Evolutionary conservation across 2,797 vertebrate genomes (phyloP), one percentile per base, ranked within the genome.

Genomic region (Mormyrops attenuatus): DNA sequence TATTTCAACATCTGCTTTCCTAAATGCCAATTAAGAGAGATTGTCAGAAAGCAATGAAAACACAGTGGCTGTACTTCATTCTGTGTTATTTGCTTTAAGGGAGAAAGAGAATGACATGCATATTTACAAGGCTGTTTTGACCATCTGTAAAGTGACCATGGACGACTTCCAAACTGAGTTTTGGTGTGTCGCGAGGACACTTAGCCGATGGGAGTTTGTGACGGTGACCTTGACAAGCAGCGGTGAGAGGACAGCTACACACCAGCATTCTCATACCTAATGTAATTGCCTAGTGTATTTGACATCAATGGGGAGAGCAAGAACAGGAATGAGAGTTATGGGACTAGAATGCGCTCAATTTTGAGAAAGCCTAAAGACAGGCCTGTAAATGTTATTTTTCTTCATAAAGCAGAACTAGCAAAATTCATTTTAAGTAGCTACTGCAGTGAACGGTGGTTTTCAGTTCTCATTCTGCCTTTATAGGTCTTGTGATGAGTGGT

Each of bases 151-250:
- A 73, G 92, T 96, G n/a, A 94, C 92, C 4, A 50, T 92, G 11
- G 3, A 91, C 2, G 94, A 97, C 90, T 95, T 96, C 88, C 60
- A 88, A 15, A 41, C 91, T 8, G 44, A 90, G 88, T 97, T 96
- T 88, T 17, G 86, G 0, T 97, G 97, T 52, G 0, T 13, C 0
- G 94, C 88, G 0, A 0, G 0, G 0, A 91, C 93, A 0, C 0
- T 0, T 0, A 85, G n/a, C 44, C 0, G 0, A 0, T 1, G 0
- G 0, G 1, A 1, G 0, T 17, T 0, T 20, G 5, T 0, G 26
- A 91, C 2, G 0, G 87, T 97, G 53, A 94, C 1, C 0, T 93
- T 97, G 1, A 91, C 85, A 89, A 55, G 0, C 0, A 90, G 73
- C 88, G 89, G 91, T 93, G 41, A 94, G 92, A 92, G 38, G 17